Percentiles rank a stretch among this genome's conserved stretches.
These are phyloP conservation scores for Dendroctonus valens DNA, from an alignment of 1,140 invertebrate species.

Conservation along the genomic window DNA sequence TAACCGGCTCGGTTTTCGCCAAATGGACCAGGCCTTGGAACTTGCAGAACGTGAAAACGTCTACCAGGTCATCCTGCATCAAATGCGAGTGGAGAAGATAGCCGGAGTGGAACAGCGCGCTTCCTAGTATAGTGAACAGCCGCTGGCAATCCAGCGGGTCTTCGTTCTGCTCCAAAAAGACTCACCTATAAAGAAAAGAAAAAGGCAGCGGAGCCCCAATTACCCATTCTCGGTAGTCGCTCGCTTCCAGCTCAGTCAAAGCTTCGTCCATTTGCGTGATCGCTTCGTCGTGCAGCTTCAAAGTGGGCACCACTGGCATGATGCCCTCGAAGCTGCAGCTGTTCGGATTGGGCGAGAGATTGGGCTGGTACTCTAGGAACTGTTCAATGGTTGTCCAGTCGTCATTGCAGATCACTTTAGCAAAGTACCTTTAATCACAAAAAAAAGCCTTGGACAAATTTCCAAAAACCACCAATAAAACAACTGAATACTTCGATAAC, in stretches of 20 bases:
- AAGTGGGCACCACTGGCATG: conserved; percentile 54
- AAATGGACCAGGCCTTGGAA: conserved; percentile 68
- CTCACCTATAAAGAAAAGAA: neutral
- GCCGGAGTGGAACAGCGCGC: conserved; percentile 69
- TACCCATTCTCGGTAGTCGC: conserved; percentile 80
- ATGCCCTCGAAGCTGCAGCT: conserved; percentile 47
- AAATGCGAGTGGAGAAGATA: conserved; percentile 73
- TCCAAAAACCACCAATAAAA: too few species aligned
- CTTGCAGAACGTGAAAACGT: conserved; percentile 68
- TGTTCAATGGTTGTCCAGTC: conserved; percentile 42
- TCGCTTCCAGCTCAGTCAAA: conserved; percentile 75
- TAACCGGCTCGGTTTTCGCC: conserved; percentile 62
- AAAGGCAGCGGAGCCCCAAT: conserved; percentile 10
- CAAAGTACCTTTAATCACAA: conserved; percentile 50
- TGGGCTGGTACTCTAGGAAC: conserved; percentile 29
- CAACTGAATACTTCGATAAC: too few species aligned
- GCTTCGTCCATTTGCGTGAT: conserved; percentile 76
- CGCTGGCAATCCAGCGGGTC: conserved; percentile 75
- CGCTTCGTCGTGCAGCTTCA: conserved; percentile 71
- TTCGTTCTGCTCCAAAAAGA: conserved; percentile 61
- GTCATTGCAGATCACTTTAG: conserved; percentile 49
- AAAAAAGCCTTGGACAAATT: neutral
- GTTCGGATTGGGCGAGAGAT: conserved; percentile 7
- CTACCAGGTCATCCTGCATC: conserved; percentile 65
- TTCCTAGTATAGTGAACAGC: conserved; percentile 72